Base-by-base conservation (phyloP, 2,888 invertebrate genomes). In the Petrophora chlorosata region DNA sequence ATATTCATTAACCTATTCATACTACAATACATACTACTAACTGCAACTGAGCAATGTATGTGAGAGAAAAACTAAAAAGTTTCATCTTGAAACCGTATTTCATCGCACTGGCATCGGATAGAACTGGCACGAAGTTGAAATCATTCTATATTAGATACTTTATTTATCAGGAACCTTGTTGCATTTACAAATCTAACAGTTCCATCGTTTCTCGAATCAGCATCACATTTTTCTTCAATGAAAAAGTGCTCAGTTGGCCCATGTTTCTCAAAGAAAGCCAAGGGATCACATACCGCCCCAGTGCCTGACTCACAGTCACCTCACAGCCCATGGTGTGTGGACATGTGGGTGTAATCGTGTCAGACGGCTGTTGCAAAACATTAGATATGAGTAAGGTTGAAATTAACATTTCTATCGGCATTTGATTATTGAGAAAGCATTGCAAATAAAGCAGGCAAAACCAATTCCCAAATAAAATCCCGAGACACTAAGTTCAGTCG, bases 401-500 rank as follows among this genome's bases (percentile, higher is more conserved):
- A 54, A 59, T 56, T 54, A 45, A 48, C 56, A 59, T 59, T 50
- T 34, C 28, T 40, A 34, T 43, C 43, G 38, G 36, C 49, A 32
- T 34, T 43, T 28, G 29, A 5, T 17, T 40, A 39, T 50, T 50
- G 43, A 29, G 43, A 50, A 50, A 50, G 39, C 43, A 32, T 25
- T 25, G 3, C 25, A 25, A 25, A 25, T n/a, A n/a, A n/a, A n/a
- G n/a, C n/a, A n/a, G n/a, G n/a, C n/a, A n/a, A n/a, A n/a, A n/a
- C n/a, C n/a, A 4, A 25, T 9, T 25, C 23, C 7, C n/a, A 1
- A 25, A 8, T n/a, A 9, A 25, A 23, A 25, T 14, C 23, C 7
- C 4, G 19, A 5, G 5, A 19, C 19, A 1, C 19, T 19, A 19
- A 19, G 19, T 19, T 19, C n/a, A n/a, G n/a, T n/a, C n/a, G n/a